Percentiles rank a stretch among this genome's conserved stretches.
phyloP scores from a whole-genome alignment of 2,113 vertebrate genomes.

The Bubo scandiacus region DNA sequence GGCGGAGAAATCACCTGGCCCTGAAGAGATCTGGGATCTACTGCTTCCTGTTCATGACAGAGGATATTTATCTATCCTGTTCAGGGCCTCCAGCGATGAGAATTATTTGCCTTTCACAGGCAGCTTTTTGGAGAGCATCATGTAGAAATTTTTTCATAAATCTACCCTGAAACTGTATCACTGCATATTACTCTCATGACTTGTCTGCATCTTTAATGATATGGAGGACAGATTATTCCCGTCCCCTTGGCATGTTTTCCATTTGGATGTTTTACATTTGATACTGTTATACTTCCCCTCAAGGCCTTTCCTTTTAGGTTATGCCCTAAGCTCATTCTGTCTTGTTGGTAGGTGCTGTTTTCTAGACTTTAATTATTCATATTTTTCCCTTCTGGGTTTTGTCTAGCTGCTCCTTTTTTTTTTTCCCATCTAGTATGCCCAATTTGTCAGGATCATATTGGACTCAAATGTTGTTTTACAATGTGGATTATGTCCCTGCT shows the following conservation, averaged over 20 bases:
- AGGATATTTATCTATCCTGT: not conserved
- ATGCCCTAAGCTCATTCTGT: not conserved
- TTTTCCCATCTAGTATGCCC: not conserved
- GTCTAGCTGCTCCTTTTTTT: not conserved
- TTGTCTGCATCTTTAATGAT: not conserved
- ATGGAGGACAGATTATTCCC: not conserved
- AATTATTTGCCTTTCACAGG: not conserved
- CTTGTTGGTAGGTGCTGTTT: not conserved
- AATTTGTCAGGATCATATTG: not conserved
- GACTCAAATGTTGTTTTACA: not conserved
- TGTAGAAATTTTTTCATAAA: not conserved
- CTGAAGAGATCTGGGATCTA: not conserved
- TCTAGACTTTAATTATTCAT: not conserved
- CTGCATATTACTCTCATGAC: not conserved
- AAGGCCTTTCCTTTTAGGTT: not conserved
- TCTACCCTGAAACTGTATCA: not conserved
- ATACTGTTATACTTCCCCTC: not conserved
- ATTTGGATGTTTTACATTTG: not conserved
- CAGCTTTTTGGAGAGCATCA: not conserved
- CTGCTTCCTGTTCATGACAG: not conserved
- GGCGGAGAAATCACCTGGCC: not conserved
- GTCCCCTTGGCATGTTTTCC: not conserved
- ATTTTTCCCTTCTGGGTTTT: not conserved
- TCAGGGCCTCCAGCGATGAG: not conserved
- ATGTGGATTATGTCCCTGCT: not conserved